Evolutionary conservation across 1,140 invertebrate species (phyloP).

Genomic region (Chlorops oryzae): DNA sequence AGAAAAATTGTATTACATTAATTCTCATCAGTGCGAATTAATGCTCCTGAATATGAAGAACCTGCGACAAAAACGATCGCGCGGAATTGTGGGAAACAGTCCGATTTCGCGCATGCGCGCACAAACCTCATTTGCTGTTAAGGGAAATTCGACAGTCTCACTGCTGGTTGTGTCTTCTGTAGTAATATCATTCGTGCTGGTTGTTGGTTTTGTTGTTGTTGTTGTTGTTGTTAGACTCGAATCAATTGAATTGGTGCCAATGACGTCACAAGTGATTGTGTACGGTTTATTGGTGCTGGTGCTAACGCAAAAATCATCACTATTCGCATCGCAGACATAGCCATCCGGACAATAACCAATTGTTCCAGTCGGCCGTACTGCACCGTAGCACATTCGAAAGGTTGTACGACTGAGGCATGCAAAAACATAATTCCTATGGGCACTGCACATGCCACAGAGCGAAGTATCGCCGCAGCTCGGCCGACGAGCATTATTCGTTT

Average conservation of each 20-base stretch:
- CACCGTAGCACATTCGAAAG: constrained; percentile 43
- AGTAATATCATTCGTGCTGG: constrained; percentile 1
- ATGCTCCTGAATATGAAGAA: constrained; percentile 5
- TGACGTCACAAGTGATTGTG: constrained; percentile 29
- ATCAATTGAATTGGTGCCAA: constrained; percentile 16
- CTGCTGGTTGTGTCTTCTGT: too few species aligned
- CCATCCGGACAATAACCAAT: constrained; percentile 31
- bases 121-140: constrained; percentile 25
- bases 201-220: constrained; percentile 5
- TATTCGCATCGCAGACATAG: constrained; percentile 33
- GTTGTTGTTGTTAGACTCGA: constrained; percentile 7
- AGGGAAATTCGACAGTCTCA: too few species aligned
- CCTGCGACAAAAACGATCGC: constrained; percentile 33
- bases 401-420: constrained; percentile 33
- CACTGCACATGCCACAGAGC: constrained; percentile 35
- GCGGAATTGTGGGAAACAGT: constrained; percentile 25
- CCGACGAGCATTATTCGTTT: constrained; percentile 29
- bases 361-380: constrained; percentile 24
- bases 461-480: constrained; percentile 33
- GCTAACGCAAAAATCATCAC: constrained; percentile 27
- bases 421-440: constrained; percentile 33
- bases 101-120: constrained; percentile 12
- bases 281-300: neutral
- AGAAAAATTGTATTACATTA: constrained; percentile 11
- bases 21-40: neutral